Conservation (phyloP, 2,797 vertebrate species). For the Anableps anableps region DNA sequence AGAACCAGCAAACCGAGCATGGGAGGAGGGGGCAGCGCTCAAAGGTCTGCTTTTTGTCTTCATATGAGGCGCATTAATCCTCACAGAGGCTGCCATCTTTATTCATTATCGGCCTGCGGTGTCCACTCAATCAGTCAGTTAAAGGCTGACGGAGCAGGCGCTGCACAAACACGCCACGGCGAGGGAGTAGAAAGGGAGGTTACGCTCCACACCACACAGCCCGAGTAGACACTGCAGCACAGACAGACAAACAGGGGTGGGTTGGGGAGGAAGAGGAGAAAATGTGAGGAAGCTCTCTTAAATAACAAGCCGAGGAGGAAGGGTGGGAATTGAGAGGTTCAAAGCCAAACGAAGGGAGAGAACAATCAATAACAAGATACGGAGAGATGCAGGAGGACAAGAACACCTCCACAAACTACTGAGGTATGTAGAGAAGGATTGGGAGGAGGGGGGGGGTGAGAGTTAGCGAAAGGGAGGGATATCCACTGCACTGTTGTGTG, state of each 20-base stretch:
- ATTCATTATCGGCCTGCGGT: constrained; percentile 75
- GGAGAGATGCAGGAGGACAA: constrained; percentile 73
- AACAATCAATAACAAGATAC: constrained; percentile 59
- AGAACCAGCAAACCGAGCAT: constrained; percentile 13
- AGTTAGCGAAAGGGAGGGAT: constrained; percentile 80
- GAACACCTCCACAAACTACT: constrained; percentile 74
- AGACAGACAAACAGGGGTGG: constrained; percentile 63
- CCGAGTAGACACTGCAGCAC: constrained; percentile 74
- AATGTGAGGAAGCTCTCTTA: constrained; percentile 49
- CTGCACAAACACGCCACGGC: constrained; percentile 69
- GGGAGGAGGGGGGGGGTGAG: constrained; percentile 49
- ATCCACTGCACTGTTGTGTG: constrained; percentile 88
- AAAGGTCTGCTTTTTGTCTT: constrained; percentile 59
- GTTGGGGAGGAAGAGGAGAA: constrained; percentile 59
- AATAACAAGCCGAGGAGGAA: constrained; percentile 60
- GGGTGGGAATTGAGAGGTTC: constrained; percentile 72
- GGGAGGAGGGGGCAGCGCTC: constrained; percentile 23
- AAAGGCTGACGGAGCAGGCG: constrained; percentile 60
- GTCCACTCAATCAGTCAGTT: constrained; percentile 82
- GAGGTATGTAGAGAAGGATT: constrained; percentile 53
- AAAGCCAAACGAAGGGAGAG: constrained; percentile 65
- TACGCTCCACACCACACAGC: constrained; percentile 50
- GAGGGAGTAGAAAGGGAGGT: constrained; percentile 43
- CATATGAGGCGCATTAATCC: constrained; percentile 70
- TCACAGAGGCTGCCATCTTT: constrained; percentile 72